These are phyloP conservation scores for Ailuropoda melanoleuca DNA, from an alignment of 2,113 vertebrate genomes.

Conservation along the genomic window DNA sequence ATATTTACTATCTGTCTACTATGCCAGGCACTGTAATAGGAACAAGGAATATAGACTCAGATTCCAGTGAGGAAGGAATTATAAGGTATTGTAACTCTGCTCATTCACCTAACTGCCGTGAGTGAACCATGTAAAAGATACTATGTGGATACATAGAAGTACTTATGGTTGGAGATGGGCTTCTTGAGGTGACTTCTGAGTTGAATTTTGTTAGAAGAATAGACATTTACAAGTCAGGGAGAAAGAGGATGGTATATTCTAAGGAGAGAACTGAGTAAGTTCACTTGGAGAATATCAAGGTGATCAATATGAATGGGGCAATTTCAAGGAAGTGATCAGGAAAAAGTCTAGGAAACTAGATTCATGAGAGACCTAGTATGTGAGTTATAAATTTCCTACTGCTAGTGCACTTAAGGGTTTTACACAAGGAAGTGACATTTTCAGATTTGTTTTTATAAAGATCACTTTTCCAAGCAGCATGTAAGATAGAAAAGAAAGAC, in stretches of 20 bases:
- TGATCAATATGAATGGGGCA: neutral
- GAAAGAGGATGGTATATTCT: neutral
- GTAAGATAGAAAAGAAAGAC: neutral
- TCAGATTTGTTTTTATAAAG: neutral
- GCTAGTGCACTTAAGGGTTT: neutral
- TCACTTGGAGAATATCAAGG: neutral
- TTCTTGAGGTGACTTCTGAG: neutral
- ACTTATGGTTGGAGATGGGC: neutral
- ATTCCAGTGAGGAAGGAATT: neutral
- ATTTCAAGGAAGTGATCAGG: neutral
- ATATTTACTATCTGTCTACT: neutral
- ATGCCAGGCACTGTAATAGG: neutral
- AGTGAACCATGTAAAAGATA: neutral
- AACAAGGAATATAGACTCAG: neutral
- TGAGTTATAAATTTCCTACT: neutral
- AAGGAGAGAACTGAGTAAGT: neutral
- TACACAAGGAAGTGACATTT: neutral
- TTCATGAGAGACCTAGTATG: neutral
- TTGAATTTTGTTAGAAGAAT: neutral
- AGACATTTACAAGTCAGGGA: neutral
- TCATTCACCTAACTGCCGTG: neutral
- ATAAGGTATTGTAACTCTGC: neutral
- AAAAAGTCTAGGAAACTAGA: neutral
- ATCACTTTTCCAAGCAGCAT: neutral
- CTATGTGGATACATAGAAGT: accelerated